Evolutionary conservation across 2,888 invertebrate genomes (phyloP), one percentile per base, ranked within the genome.

Genomic region (Cloeon dipterum): DNA sequence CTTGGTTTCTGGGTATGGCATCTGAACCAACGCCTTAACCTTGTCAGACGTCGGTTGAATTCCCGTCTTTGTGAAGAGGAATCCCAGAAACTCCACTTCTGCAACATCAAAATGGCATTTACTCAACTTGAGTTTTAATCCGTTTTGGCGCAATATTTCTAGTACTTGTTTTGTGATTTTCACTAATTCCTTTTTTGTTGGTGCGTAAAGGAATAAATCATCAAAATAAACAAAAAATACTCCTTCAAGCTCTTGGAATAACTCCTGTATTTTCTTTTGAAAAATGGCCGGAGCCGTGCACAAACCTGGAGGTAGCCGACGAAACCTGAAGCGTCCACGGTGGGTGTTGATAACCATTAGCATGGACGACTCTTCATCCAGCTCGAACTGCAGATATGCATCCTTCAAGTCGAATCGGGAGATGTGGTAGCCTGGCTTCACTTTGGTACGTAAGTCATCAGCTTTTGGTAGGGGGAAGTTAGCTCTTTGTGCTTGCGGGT

Each of bases 31-130:
- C 29, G 34, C 21, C n/a, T 13, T 14, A 10, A 38, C 20, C 29
- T 38, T 38, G 26, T 29, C 32, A 17, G 10, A 11, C 17, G 13
- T 25, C 14, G 40, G 19, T 16, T 38, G 7, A 3, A 38, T 20
- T 13, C 38, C 38, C 23, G 38, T 13, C 3, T 10, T 34, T 14
- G 33, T 21, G 18, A 38, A 2, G 7, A 20, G 21, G 23, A 35
- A 34, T 11, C 38, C 38, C 2, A 35, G 3, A 16, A 21, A 21
- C 13, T 35, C 21, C 3, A 35, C n/a, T 23, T 4, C 29, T n/a
- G n/a, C n/a, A n/a, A n/a, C n/a, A n/a, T n/a, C n/a, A n/a, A n/a
- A n/a, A n/a, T n/a, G n/a, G n/a, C n/a, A n/a, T n/a, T n/a, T n/a
- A n/a, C n/a, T n/a, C n/a, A n/a, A n/a, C n/a, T n/a, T n/a, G n/a